Conservation (phyloP, 2,113 vertebrate species). For the Mola mola region DNA sequence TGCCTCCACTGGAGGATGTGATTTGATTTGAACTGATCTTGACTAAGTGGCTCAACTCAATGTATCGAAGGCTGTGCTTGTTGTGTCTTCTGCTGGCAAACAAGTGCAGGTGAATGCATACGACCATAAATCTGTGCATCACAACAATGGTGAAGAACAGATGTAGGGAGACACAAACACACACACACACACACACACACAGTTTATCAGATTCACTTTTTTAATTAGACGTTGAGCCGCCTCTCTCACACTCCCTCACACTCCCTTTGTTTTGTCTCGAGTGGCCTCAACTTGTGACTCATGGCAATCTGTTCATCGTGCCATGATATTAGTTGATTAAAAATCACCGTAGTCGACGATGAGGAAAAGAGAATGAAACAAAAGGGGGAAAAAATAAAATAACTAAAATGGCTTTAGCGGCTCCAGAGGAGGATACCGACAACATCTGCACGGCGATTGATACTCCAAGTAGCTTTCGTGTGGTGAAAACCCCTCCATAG, state of each 20-base stretch:
- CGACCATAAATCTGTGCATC: too few species aligned
- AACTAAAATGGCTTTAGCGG: slow-evolving; percentile 32
- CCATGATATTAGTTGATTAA: slow-evolving; percentile 82
- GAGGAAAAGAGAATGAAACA: slow-evolving; percentile 51
- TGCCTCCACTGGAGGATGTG: too few species aligned
- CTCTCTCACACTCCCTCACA: slow-evolving; percentile 20
- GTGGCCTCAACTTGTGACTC: slow-evolving; percentile 60
- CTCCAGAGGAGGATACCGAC: slow-evolving; percentile 61
- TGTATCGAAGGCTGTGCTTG: too few species aligned
- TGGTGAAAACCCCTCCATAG: slow-evolving; percentile 46
- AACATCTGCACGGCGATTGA: slow-evolving; percentile 53
- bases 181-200: slow-evolving; percentile 15
- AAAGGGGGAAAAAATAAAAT: slow-evolving; percentile 16
- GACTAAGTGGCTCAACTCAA: too few species aligned
- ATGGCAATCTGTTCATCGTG: slow-evolving; percentile 75
- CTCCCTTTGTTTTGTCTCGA: slow-evolving; percentile 62
- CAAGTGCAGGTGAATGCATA: slow-evolving; percentile 15
- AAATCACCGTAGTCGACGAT: slow-evolving; percentile 72
- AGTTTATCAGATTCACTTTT: slow-evolving; percentile 59
- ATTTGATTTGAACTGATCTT: too few species aligned
- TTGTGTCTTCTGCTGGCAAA: too few species aligned
- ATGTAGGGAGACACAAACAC: slow-evolving; percentile 5
- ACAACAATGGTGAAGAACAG: too few species aligned
- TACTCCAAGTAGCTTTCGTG: slow-evolving; percentile 62
- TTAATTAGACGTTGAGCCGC: slow-evolving; percentile 57